A percentile compares a stretch with the other conserved stretches of the same genome.
Conservation (phyloP, 1,140 invertebrate species). For the Pteromalus puparum region DNA sequence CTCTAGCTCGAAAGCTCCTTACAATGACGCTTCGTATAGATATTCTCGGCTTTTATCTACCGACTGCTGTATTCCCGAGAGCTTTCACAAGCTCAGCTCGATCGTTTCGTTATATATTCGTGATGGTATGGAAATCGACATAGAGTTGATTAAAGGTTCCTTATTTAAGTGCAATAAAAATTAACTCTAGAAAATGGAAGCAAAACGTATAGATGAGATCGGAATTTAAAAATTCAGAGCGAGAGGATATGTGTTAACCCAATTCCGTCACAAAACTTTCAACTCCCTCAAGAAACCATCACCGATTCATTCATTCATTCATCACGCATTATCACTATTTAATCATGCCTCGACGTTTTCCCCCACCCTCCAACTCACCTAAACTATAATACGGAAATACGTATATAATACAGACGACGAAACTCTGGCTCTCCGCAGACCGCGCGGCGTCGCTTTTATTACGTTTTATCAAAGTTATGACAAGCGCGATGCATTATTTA, state of each 20-base stretch:
- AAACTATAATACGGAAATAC: not conserved
- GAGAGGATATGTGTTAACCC: not conserved
- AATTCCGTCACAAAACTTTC: not conserved
- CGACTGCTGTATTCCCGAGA: too few relatives aligned
- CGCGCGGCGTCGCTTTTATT: slow-evolving; percentile 5
- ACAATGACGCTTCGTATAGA: not conserved
- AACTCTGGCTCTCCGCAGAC: not conserved
- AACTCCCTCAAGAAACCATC: not conserved
- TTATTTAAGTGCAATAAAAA: too few relatives aligned
- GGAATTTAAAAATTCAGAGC: too few relatives aligned
- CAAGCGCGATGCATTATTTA: slow-evolving; percentile 27
- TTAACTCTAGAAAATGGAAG: too few relatives aligned
- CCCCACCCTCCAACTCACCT: not conserved
- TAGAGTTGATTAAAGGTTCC: too few relatives aligned
- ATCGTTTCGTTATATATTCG: too few relatives aligned
- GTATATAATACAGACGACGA: too few relatives aligned
- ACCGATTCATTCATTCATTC: not conserved
- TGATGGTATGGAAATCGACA: too few relatives aligned
- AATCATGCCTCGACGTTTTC: not conserved
- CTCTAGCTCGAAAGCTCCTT: not conserved
- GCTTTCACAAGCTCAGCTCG: too few relatives aligned
- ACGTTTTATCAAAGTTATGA: slow-evolving; percentile 36
- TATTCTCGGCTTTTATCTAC: not conserved
- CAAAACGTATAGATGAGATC: too few relatives aligned
- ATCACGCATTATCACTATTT: not conserved